Evolutionary conservation across 2,797 vertebrate genomes (phyloP).

Genomic region (Taenioides sp.): DNA sequence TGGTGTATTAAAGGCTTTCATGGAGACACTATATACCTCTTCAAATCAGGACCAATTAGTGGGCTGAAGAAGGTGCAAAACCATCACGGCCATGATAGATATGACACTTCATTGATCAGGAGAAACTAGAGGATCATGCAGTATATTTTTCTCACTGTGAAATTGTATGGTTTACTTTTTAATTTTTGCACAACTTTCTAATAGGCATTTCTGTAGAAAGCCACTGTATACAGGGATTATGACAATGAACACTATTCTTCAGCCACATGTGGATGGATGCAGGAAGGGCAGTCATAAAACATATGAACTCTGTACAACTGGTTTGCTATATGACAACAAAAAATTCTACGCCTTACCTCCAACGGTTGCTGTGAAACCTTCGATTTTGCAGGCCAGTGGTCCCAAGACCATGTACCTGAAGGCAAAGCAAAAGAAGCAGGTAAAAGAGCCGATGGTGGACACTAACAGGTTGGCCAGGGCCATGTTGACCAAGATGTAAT

Average conservation of each 20-base stretch:
- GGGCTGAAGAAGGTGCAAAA: neutral
- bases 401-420: conserved; percentile 76
- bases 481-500: conserved; percentile 85
- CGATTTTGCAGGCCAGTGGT: conserved; percentile 73
- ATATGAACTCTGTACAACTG: neutral
- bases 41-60: neutral
- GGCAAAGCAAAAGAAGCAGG: conserved; percentile 74
- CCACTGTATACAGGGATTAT: neutral
- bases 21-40: neutral
- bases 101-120: neutral
- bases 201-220: neutral
- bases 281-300: neutral
- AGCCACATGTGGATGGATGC: neutral
- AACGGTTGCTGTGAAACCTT: conserved; percentile 76
- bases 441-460: conserved; percentile 71
- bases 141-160: too few relatives aligned
- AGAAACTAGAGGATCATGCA: neutral
- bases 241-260: neutral
- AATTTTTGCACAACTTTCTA: too few relatives aligned
- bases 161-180: too few relatives aligned
- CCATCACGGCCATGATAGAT: neutral
- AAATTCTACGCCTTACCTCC: conserved; percentile 62
- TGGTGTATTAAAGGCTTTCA: too few relatives aligned
- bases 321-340: neutral
- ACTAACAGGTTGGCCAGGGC: conserved; percentile 77